These are phyloP conservation scores for Pandemis heparana DNA, from an alignment of 2,888 invertebrate species.

Conservation along the genomic window DNA sequence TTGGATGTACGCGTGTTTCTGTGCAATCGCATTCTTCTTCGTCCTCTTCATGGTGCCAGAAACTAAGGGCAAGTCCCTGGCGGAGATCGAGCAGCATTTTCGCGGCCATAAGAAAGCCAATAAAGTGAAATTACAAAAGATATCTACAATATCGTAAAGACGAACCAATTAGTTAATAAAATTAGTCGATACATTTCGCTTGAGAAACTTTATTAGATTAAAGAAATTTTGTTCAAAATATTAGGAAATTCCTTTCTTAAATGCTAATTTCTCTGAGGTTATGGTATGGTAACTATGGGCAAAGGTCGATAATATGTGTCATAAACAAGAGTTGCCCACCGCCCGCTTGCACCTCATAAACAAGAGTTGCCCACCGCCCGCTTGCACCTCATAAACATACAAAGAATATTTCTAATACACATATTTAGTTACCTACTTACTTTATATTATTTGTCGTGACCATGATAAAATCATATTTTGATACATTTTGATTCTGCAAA, in stretches of 20 bases:
- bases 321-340: no score
- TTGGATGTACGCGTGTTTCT: conserved; percentile 84
- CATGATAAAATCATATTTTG: no score
- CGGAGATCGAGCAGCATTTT: conserved; percentile 86
- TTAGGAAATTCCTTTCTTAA: not conserved
- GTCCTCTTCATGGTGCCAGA: conserved; percentile 86
- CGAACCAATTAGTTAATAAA: not conserved
- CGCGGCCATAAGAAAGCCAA: conserved; percentile 65
- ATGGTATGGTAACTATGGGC: no score
- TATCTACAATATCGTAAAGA: conserved; percentile 45
- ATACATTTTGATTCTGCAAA: no score
- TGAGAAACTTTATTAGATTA: not conserved
- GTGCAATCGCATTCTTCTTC: conserved; percentile 81
- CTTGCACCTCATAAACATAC: no score
- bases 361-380: no score
- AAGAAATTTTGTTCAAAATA: not conserved
- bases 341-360: no score
- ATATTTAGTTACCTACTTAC: no score
- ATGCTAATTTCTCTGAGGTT: no score
- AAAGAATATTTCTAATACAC: no score
- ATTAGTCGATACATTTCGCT: not conserved
- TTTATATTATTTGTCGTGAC: no score
- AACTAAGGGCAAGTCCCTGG: conserved; percentile 89
- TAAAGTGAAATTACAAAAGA: conserved; percentile 57
- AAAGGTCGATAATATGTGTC: no score